Base-by-base conservation (phyloP, 2,797 vertebrate genomes). In the Enoplosus armatus region DNA sequence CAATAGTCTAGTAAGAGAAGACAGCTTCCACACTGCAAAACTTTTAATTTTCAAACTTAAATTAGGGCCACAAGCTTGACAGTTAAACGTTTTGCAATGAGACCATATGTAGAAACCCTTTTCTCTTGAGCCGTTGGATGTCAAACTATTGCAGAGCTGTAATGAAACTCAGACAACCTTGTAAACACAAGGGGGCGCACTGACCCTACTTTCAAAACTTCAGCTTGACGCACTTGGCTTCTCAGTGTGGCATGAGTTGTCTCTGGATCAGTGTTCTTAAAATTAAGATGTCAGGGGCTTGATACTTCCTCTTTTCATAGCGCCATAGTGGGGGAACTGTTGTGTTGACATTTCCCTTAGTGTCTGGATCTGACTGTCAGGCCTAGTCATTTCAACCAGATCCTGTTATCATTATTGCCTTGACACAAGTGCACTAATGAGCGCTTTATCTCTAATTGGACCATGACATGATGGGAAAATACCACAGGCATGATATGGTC, bases 401-500 rank as follows among this genome's bases (percentile, higher is more conserved):
- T 67, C 65, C 69, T 71, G 74, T 83, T 79, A 59, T 86, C 27
- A 72, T 79, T 63, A 47, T 39, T 66, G 77, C 26, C 29, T 87
- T 87, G 71, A 79, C 90, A 87, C 71, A 37, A 83, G 58, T n/a
- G 26, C 67, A 77, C 84, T 80, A 91, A 89, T 87, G 85, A 86
- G 61, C 26, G 2, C 35, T 69, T 79, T 62, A 82, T 26, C 82
- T 88, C 63, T 89, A 81, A 87, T 71, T 82, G 60, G 66, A 81
- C 37, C 15, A 59, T 90, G 85, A 88, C 82, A 84, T 27, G 74
- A 72, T 73, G 37, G 68, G 75, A 80, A 91, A 91, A 86, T 85
- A 82, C 64, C 82, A 67, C 43, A 66, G 61, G 20, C 68, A 41
- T 83, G 82, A 85, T 66, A 72, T 27, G 26, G 26, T 81, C 27